A percentile compares a stretch with the other conserved stretches of the same genome.
Conservation (phyloP, 2,797 vertebrate species). For the Eremophila alpestris region DNA sequence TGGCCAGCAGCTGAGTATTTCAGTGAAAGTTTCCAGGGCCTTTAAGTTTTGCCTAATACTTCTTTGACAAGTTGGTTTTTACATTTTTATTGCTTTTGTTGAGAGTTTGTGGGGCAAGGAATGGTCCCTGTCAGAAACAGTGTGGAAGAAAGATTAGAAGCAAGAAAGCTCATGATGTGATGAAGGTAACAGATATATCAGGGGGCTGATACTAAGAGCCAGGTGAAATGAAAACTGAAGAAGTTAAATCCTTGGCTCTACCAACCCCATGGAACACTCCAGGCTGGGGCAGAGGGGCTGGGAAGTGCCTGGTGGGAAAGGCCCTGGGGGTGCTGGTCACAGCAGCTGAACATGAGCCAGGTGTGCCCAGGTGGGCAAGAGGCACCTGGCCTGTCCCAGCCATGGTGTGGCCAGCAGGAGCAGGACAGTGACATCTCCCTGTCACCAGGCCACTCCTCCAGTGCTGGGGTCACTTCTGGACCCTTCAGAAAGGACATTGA, state of each 20-base stretch:
- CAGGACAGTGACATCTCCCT: neutral
- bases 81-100: neutral
- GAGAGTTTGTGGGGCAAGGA: neutral
- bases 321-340: neutral
- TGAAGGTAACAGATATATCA: neutral
- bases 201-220: neutral
- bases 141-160: neutral
- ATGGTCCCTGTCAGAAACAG: neutral
- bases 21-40: neutral
- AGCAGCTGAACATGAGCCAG: neutral
- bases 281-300: neutral
- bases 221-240: neutral
- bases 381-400: neutral
- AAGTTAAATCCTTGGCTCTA: fast-evolving
- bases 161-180: neutral
- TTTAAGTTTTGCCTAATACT: neutral
- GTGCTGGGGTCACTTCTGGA: fast-evolving
- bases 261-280: fast-evolving
- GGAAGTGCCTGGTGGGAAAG: neutral
- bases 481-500: fast-evolving
- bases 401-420: neutral
- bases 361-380: neutral
- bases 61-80: neutral
- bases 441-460: neutral
- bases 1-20: neutral